Base-by-base conservation (phyloP, 2,113 vertebrate genomes). In the Anarrhichthys ocellatus region DNA sequence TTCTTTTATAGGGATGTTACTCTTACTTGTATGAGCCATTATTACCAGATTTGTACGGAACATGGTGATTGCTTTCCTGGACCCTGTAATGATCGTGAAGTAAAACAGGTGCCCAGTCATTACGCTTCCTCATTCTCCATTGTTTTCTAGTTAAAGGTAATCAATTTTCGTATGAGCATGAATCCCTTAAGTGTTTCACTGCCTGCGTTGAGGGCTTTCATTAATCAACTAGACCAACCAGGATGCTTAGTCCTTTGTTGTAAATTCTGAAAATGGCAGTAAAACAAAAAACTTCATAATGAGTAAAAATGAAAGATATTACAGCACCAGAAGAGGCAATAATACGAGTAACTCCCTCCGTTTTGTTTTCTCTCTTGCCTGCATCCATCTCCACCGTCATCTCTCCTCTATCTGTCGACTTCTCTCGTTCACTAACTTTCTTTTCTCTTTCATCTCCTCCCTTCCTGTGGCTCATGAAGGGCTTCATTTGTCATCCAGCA, bases 71-170 rank as follows among this genome's bases (percentile, higher is more conserved):
- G 88, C 82, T 81, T 91, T 89, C 59, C 84, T 61, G 71, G 68
- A 82, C 54, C 20, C 58, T 59, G 58, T 92, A 93, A 91, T 88
- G 90, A 88, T 83, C 17, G 71, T 68, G 80, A 86, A 80, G 83
- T 87, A 82, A 84, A 87, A 78, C 89, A 92, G 88, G 87, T 89
- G 73, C 84, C 87, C 81, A 84, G 82, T 92, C 88, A 91, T 92
- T 88, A 87, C 69, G 73, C 54, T 84, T 89, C 69, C 80, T 82
- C 81, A 76, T 83, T 88, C 83, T 75, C 78, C 87, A 91, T 94
- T 87, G 91, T 90, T 92, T 91, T 92, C 89, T 83, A 88, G 87
- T 94, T 93, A 91, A 90, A 92, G 85, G 87, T 94, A 92, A 94
- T 95, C 89, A 85, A 91, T 92, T 89, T 93, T 75, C 80, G 80